A percentile compares a stretch with the other conserved stretches of the same genome.
Evolutionary conservation across 2,888 invertebrate species (phyloP).

Genomic region (Acronicta aceris): DNA sequence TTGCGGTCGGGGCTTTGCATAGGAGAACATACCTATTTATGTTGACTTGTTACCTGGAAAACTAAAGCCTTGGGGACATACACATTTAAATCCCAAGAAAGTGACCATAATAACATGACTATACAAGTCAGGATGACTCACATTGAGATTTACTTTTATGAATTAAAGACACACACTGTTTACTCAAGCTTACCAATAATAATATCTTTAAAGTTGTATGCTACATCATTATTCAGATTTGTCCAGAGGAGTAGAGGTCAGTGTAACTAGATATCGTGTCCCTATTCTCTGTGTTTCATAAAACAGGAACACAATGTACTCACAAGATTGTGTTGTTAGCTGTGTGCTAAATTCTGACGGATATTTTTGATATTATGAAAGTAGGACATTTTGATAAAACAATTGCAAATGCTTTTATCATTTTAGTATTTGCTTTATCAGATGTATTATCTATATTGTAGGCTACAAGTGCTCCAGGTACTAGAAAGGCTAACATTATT

Average conservation of each 20-base stretch:
- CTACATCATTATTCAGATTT: slow-evolving; percentile 37
- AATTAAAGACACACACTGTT: slow-evolving; percentile 15
- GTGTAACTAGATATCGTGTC: slow-evolving; percentile 37
- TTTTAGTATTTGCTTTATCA: slow-evolving; percentile 43
- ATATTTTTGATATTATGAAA: slow-evolving; percentile 28
- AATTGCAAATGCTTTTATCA: slow-evolving; percentile 52
- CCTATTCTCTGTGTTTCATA: slow-evolving; percentile 34
- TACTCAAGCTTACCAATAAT: slow-evolving; percentile 19
- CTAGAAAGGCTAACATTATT: slow-evolving; percentile 5
- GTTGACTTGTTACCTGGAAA: slow-evolving; percentile 21
- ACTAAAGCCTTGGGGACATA: slow-evolving; percentile 1
- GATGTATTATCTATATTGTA: slow-evolving; percentile 15
- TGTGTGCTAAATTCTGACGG: slow-evolving; percentile 16
- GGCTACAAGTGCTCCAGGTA: slow-evolving; percentile 8
- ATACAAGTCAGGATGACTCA: slow-evolving; percentile 26
- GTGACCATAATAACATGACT: slow-evolving; percentile 12
- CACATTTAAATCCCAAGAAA: slow-evolving; percentile 8
- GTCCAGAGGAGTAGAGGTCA: slow-evolving; percentile 41
- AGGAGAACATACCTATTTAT: slow-evolving; percentile 22
- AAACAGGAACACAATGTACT: slow-evolving; percentile 21
- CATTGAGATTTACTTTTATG: slow-evolving; percentile 20
- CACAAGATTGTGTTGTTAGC: slow-evolving; percentile 14
- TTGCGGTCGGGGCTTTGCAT: slow-evolving; percentile 27
- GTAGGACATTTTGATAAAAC: slow-evolving; percentile 59
- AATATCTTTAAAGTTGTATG: slow-evolving; percentile 19